Conservation (phyloP, 1,140 invertebrate species). For the Cotesia vestalis region DNA sequence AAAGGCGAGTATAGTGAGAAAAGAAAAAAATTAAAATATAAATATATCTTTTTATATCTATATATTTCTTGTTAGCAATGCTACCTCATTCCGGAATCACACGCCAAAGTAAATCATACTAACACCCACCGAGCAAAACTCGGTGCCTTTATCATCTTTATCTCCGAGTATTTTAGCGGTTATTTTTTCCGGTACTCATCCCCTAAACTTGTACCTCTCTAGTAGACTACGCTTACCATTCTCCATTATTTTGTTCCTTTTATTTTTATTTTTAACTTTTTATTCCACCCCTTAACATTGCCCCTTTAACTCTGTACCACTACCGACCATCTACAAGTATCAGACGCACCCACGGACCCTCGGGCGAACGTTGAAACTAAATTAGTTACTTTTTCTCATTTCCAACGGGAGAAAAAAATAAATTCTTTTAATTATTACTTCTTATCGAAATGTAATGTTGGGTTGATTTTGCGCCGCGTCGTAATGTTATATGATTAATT, state of each 20-base stretch:
- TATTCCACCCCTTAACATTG: constrained; percentile 31
- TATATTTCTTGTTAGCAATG: constrained; percentile 13
- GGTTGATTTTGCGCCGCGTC: no score
- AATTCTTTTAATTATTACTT: constrained; percentile 64
- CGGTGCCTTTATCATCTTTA: constrained; percentile 64
- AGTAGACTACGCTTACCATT: constrained; percentile 25
- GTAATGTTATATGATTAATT: no score
- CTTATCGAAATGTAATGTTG: constrained; percentile 67
- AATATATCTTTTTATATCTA: constrained; percentile 45
- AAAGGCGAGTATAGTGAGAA: no score
- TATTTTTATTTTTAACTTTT: constrained; percentile 4
- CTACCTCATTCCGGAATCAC: constrained; percentile 59
- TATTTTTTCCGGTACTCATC: constrained; percentile 61
- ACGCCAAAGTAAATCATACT: constrained; percentile 42
- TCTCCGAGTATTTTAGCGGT: constrained; percentile 64
- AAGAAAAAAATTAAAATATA: no score
- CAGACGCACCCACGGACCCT: constrained; percentile 39
- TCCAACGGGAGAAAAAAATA: constrained; percentile 60
- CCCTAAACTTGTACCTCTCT: constrained; percentile 17
- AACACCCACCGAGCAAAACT: constrained; percentile 44
- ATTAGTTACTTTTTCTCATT: constrained; percentile 58
- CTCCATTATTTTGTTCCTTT: neutral
- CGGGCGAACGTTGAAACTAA: constrained; percentile 52
- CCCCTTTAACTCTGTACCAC: constrained; percentile 36
- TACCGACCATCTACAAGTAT: constrained; percentile 40